Evolutionary conservation across 2,113 vertebrate genomes (phyloP).

Genomic region (Phylloscopus whistleri): DNA sequence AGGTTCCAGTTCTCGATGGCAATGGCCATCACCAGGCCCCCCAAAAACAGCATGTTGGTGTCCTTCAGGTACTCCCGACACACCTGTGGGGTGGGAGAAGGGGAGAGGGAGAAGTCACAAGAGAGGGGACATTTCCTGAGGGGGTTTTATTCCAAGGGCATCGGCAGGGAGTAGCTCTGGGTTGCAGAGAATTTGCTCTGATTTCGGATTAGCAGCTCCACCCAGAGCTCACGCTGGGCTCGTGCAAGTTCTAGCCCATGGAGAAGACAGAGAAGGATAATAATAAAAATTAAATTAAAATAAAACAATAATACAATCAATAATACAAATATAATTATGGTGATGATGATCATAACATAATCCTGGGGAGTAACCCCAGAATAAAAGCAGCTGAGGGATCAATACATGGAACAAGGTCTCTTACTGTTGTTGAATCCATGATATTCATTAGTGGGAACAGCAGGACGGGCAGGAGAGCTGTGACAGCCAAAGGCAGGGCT

Average conservation of each 20-base stretch:
- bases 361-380: not conserved
- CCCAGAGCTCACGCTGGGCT: not conserved
- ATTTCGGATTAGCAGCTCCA: not conserved
- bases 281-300: not conserved
- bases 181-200: not conserved
- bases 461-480: constrained; percentile 84
- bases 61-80: constrained; percentile 87
- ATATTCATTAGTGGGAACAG: constrained; percentile 91
- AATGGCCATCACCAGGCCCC: constrained; percentile 88
- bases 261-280: not conserved
- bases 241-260: not conserved
- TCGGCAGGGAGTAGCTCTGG: not conserved
- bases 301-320: not conserved
- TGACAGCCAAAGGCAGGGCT: constrained; percentile 87
- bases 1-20: constrained; percentile 88
- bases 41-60: constrained; percentile 88
- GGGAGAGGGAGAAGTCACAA: not conserved
- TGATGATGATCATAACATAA: not conserved
- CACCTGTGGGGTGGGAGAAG: constrained; percentile 70
- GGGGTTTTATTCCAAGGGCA: not conserved
- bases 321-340: not conserved
- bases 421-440: constrained; percentile 84
- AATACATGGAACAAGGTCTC: not conserved
- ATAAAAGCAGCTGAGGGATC: not conserved
- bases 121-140: not conserved